Conservation (phyloP, 2,113 vertebrate genomes). For the Ceyx margarethae region DNA sequence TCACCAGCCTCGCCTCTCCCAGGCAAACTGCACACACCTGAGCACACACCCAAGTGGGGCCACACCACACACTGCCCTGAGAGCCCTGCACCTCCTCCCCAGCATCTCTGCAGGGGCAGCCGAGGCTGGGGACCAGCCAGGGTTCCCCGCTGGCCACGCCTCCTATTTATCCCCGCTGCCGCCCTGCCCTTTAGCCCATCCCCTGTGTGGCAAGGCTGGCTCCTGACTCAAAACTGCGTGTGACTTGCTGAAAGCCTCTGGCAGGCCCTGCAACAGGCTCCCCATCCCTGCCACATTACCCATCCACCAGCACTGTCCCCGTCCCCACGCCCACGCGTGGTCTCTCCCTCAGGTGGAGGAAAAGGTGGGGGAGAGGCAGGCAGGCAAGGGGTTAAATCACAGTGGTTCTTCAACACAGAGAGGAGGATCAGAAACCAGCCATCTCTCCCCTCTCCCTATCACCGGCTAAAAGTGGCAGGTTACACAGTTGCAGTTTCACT, state of each 20-base stretch:
- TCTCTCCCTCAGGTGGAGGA: background rate
- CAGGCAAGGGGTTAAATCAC: background rate
- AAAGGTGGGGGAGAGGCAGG: background rate
- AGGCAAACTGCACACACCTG: fast-evolving
- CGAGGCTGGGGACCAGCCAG: background rate
- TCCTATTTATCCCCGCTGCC: background rate
- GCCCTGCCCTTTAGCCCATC: background rate
- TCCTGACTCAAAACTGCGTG: background rate
- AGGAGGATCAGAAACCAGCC: background rate
- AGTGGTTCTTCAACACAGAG: background rate
- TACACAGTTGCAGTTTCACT: background rate
- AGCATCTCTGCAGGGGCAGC: background rate
- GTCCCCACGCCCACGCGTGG: background rate
- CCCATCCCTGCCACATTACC: background rate
- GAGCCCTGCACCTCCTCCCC: background rate
- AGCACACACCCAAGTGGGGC: background rate
- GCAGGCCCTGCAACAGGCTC: background rate
- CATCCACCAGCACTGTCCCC: background rate
- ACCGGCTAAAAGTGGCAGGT: background rate
- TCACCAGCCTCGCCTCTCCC: background rate
- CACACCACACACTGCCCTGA: fast-evolving
- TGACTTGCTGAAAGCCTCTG: background rate
- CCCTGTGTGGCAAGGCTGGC: fast-evolving
- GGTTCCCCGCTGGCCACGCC: background rate
- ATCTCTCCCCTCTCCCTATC: background rate